A percentile compares a stretch with the other conserved stretches of the same genome.
Evolutionary conservation across 2,113 vertebrate species (phyloP).

Genomic region (Mormyrus iriodes): DNA sequence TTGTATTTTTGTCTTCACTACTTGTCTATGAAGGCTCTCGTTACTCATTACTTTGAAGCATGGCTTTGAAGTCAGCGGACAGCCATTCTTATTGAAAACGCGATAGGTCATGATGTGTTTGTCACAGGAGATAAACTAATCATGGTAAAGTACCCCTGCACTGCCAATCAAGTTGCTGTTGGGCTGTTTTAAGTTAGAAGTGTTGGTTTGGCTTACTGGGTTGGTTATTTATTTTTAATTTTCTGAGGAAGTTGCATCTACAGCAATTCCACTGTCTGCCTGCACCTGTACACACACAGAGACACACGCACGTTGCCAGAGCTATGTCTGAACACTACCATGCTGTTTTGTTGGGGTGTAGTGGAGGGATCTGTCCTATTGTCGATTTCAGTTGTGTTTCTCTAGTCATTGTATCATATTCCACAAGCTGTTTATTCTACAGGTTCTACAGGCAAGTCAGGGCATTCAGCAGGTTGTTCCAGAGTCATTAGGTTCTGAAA

Average conservation of each 20-base stretch:
- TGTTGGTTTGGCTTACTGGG: too few relatives aligned
- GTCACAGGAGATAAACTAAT: background rate
- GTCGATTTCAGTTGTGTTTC: background rate
- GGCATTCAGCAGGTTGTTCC: background rate
- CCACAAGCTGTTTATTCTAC: background rate
- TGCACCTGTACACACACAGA: too few relatives aligned
- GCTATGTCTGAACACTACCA: background rate
- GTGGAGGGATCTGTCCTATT: background rate
- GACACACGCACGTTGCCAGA: background rate
- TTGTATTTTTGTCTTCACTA: background rate
- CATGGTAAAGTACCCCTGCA: background rate
- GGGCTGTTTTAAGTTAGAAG: too few relatives aligned
- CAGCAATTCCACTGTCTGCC: too few relatives aligned
- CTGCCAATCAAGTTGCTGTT: background rate
- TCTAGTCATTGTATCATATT: background rate
- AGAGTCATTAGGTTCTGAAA: background rate
- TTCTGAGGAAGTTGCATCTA: too few relatives aligned
- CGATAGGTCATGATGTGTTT: background rate
- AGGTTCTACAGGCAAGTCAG: background rate
- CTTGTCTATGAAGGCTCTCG: background rate
- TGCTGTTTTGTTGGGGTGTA: background rate
- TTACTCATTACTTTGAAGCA: background rate
- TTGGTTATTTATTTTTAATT: too few relatives aligned
- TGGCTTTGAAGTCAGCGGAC: background rate
- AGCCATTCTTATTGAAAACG: background rate